Base-by-base conservation (phyloP, 2,797 vertebrate genomes). In the Cryptoprocta ferox region DNA sequence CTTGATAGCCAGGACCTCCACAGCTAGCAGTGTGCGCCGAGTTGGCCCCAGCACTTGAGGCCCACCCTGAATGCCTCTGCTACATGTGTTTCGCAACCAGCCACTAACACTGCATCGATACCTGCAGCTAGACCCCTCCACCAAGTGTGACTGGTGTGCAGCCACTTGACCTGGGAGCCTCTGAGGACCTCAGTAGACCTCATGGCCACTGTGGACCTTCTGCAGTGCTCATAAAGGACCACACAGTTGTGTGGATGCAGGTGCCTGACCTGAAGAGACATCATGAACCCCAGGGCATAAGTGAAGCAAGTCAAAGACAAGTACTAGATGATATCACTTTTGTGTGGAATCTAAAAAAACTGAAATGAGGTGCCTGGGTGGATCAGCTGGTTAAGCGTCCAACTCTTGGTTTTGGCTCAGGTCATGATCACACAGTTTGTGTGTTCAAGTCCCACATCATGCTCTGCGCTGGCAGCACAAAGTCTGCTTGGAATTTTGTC, bases 61-160 rank as follows among this genome's bases (percentile, higher is more conserved):
- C 48, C 32, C 12, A 7, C 13, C 7, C 2, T 2, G 35, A 3
- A 42, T 61, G 26, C 12, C 6, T 16, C 24, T n/a, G 1, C 1
- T 61, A 26, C 5, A 3, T 30, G 2, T 35, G 10, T 35, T 45
- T 45, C 21, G 12, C 37, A 56, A 9, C 61, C 18, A 26, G 63
- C 37, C 37, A 21, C 30, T 35, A 12, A 7, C n/a, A 24, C 11
- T 15, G 3, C 24, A 56, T 30, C 61, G 24, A 3, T 16, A 45
- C 32, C 15, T 19, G 7, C 16, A 48, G 32, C 32, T 86, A 16
- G 73, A 5, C 19, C 15, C 26, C 37, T 56, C 21, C 42, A 16
- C 7, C 26, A 16, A 18, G 4, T 16, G 16, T 68, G 4, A 16
- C 15, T 24, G 11, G 3, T 70, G 50, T 21, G 24, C 45, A 61